Percentiles rank a stretch among this genome's conserved stretches.
phyloP scores from a whole-genome alignment of 2,888 invertebrate species.

The Drosophila meridiana region DNA sequence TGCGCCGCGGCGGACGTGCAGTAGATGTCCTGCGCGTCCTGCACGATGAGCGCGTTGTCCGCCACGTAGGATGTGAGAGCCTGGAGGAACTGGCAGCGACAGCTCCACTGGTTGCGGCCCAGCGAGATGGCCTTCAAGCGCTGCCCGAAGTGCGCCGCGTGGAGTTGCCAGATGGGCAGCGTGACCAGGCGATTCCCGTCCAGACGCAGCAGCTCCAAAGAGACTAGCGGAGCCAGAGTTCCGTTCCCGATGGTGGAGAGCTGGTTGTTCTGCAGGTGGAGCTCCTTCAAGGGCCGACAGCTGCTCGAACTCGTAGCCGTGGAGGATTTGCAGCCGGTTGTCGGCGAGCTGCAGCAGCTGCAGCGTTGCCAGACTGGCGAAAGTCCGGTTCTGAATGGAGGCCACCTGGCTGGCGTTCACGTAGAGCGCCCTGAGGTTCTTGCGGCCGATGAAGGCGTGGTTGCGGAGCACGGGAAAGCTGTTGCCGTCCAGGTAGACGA shows the following conservation, averaged over 20 bases:
- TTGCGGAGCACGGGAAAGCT: conserved; percentile 93
- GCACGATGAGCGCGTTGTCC: conserved; percentile 92
- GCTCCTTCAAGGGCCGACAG: conserved; percentile 91
- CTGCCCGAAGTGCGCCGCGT: conserved; percentile 82
- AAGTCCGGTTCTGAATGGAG: conserved; percentile 95
- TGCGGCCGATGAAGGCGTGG: conserved; percentile 96
- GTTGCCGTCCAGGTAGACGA: conserved; percentile 96
- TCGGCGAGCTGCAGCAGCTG: conserved; percentile 93
- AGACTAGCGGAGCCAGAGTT: conserved; percentile 91
- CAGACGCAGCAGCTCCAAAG: conserved; percentile 92
- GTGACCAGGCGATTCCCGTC: conserved; percentile 93
- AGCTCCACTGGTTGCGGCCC: conserved; percentile 95
- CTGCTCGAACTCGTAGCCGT: conserved; percentile 95
- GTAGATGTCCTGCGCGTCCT: conserved; percentile 92
- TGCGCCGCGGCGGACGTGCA: conserved; percentile 87
- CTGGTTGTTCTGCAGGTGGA: conserved; percentile 94
- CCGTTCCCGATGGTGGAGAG: conserved; percentile 92
- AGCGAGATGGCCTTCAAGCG: conserved; percentile 86
- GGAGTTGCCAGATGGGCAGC: conserved; percentile 92
- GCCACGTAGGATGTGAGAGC: conserved; percentile 93
- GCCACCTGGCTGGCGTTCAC: conserved; percentile 94
- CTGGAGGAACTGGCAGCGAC: conserved; percentile 95
- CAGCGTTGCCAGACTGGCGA: conserved; percentile 93
- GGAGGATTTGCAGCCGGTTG: conserved; percentile 91
- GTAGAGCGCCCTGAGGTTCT: conserved; percentile 94